phyloP scores from a whole-genome alignment of 2,113 vertebrate genomes.

The Nymphicus hollandicus region DNA sequence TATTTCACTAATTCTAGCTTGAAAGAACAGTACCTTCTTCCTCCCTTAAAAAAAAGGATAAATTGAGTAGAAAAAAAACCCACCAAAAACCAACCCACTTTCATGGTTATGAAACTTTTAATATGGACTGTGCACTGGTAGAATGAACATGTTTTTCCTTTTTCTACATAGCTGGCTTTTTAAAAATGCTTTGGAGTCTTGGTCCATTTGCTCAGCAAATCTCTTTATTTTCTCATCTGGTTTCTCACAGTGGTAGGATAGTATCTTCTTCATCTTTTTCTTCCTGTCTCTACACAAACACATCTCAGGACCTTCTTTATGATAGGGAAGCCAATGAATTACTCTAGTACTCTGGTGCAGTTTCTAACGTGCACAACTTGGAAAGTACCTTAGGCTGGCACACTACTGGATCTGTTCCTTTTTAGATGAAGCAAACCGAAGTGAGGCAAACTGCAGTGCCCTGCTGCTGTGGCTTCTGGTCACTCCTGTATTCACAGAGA shows the following conservation, averaged over 20 bases:
- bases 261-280: not conserved
- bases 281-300: not conserved
- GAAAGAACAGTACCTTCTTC: not conserved
- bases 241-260: not conserved
- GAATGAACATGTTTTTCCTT: not conserved
- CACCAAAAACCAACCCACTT: not conserved
- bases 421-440: slow-evolving; percentile 1
- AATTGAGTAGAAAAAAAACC: fast-evolving
- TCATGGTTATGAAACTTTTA: not conserved
- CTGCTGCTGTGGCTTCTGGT: not conserved
- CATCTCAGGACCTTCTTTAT: not conserved
- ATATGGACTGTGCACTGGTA: not conserved
- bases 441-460: not conserved
- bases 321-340: not conserved
- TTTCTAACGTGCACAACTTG: not conserved
- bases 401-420: not conserved
- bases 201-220: not conserved
- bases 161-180: not conserved
- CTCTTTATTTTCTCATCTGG: not conserved
- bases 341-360: not conserved
- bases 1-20: not conserved
- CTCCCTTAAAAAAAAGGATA: not conserved
- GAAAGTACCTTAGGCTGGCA: not conserved
- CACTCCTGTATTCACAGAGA: not conserved
- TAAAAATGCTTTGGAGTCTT: not conserved